Conservation (phyloP, 2,797 vertebrate species). For the Sardinella longiceps region DNA sequence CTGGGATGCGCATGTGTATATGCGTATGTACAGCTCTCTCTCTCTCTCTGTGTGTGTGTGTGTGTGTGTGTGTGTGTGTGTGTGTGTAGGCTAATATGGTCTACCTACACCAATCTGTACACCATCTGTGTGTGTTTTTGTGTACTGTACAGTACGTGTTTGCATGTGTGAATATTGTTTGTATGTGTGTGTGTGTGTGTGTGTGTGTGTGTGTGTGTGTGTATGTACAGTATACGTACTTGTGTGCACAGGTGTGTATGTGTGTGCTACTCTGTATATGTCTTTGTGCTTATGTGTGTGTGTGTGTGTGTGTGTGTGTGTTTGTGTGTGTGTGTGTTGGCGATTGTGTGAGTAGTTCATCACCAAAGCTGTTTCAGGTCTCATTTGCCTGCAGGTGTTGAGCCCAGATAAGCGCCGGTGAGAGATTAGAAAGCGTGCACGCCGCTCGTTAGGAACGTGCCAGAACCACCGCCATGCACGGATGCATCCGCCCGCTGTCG, state of each 20-base stretch:
- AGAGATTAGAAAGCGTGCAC: background rate
- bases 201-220: background rate
- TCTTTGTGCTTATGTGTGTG: background rate
- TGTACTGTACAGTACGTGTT: background rate
- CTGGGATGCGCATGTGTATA: background rate
- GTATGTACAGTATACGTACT: background rate
- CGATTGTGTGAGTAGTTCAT: background rate
- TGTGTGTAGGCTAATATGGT: background rate
- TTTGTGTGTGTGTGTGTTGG: background rate
- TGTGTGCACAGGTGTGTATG: background rate
- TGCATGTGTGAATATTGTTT: background rate
- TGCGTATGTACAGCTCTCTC: background rate
- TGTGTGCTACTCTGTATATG: background rate
- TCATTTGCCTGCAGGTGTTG: conserved; percentile 3
- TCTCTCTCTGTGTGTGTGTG: background rate
- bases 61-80: background rate
- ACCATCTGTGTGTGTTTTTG: background rate
- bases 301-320: background rate
- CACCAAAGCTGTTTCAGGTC: conserved; percentile 10
- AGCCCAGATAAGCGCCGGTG: background rate
- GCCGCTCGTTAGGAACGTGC: background rate
- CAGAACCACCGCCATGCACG: background rate
- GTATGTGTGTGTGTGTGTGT: background rate
- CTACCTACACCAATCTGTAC: background rate
- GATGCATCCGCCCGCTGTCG: background rate